Base-by-base conservation (phyloP, 1,140 invertebrate genomes). In the Acyrthosiphon pisum region DNA sequence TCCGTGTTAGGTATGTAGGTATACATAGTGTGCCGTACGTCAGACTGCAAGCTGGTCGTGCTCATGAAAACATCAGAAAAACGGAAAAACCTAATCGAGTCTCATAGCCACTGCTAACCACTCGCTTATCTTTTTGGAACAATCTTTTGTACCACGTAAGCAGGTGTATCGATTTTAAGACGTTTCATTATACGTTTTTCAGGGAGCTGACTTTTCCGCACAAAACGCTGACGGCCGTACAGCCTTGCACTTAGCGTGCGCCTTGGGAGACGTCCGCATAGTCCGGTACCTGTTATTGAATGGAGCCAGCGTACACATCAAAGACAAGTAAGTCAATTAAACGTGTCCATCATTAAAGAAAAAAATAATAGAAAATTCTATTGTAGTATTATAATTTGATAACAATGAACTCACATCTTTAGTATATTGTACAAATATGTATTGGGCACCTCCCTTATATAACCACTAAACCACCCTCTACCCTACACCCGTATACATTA, bases 221-320 rank as follows among this genome's bases (percentile, higher is more conserved):
- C 95, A 95, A n/a, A 98, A 98, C 95, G 96, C 97, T 90, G 98
- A 98, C 95, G 96, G 96, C 22, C 96, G 97, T 93, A 98, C 98
- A 0, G 97, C 98, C 0, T 95, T 99, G 1, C 98, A 99, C 94
- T 96, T 98, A 81, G 98, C 98, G 20, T 97, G 97, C 68, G 95
- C 96, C 81, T 96, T 97, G 94, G 98, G 98, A 0, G 96, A 97
- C 94, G 87, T 96, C 0, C 94, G 96, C 3, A 95, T 98, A 0
- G 97, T 98, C 0, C 96, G 97, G 94, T 97, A 97, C 95, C 95
- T 99, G 20, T 95, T 99, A 37, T 96, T 96, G 83, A 96, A 98
- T 94, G 98, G 98, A 2, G 98, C 97, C 0, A 97, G 97, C 91
- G 97, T 99, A n/a, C 98, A 99, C 94, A 95, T 96, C 60, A 97